Evolutionary conservation across 2,113 vertebrate genomes (phyloP).

Genomic region (Oncorhynchus tshawytscha): DNA sequence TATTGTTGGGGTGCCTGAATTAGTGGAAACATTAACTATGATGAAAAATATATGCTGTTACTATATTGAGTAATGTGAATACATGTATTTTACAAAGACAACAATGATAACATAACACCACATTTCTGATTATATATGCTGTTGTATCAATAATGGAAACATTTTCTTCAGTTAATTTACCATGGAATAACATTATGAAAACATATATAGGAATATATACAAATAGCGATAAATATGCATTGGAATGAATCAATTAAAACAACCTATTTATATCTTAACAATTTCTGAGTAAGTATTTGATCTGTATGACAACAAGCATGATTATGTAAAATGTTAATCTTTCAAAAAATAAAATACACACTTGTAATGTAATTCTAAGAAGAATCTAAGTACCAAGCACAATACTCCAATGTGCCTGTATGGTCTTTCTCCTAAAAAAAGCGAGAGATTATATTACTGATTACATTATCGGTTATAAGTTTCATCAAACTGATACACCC

Average conservation of each 20-base stretch:
- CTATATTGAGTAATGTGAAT: too few species aligned
- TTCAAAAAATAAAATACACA: neutral
- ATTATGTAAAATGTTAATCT: neutral
- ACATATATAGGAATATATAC: neutral
- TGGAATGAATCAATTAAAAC: neutral
- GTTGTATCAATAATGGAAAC: neutral
- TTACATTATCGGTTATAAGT: neutral
- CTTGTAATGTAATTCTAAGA: neutral
- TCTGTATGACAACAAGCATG: neutral
- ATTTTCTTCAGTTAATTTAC: neutral
- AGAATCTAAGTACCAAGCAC: neutral
- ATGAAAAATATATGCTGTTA: too few species aligned
- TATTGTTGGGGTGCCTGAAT: too few species aligned
- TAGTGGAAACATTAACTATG: too few species aligned
- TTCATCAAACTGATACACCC: neutral
- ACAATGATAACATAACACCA: neutral
- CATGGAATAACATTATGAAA: neutral
- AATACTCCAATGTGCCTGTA: neutral
- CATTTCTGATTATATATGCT: neutral
- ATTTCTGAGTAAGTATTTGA: neutral
- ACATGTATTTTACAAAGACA: neutral
- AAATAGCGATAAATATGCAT: neutral
- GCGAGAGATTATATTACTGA: neutral
- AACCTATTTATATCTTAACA: neutral
- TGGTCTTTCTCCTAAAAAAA: neutral